phyloP scores from a whole-genome alignment of 2,888 invertebrate species.

The Callinectes sapidus region DNA sequence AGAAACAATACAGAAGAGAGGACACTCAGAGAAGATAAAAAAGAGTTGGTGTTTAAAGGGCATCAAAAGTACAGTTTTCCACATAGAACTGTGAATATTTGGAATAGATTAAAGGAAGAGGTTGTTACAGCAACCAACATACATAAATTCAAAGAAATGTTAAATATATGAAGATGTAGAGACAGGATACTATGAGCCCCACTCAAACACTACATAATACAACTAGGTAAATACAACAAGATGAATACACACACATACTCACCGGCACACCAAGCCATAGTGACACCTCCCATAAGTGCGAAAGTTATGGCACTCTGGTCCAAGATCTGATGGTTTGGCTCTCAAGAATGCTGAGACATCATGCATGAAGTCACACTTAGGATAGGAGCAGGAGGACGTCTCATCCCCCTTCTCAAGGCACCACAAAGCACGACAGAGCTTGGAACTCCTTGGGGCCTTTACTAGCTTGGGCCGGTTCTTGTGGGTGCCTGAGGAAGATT shows the following conservation, averaged over 20 bases:
- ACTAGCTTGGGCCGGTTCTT: slow-evolving; percentile 86
- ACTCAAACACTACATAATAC: too few species aligned
- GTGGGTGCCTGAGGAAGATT: slow-evolving; percentile 81
- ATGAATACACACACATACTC: background rate
- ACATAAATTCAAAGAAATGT: too few species aligned
- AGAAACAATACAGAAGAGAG: too few species aligned
- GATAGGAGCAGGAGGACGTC: slow-evolving; percentile 77
- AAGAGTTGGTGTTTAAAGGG: too few species aligned
- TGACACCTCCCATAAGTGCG: slow-evolving; percentile 84
- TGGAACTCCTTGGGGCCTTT: slow-evolving; percentile 80
- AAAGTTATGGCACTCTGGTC: slow-evolving; percentile 77
- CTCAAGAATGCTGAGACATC: slow-evolving; percentile 85
- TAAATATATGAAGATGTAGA: too few species aligned
- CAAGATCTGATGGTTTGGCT: slow-evolving; percentile 81
- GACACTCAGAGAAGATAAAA: too few species aligned
- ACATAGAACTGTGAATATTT: too few species aligned
- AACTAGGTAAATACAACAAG: too few species aligned
- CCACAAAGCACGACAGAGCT: slow-evolving; percentile 80
- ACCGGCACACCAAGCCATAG: slow-evolving; percentile 88
- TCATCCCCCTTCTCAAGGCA: slow-evolving; percentile 42
- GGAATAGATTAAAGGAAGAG: too few species aligned
- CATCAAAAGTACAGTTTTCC: too few species aligned
- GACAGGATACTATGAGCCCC: too few species aligned
- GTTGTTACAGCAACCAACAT: too few species aligned
- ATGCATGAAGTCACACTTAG: slow-evolving; percentile 86